Evolutionary conservation across 2,888 invertebrate species (phyloP), one percentile per base, ranked within the genome.

Genomic region (Callimorpha dominula): DNA sequence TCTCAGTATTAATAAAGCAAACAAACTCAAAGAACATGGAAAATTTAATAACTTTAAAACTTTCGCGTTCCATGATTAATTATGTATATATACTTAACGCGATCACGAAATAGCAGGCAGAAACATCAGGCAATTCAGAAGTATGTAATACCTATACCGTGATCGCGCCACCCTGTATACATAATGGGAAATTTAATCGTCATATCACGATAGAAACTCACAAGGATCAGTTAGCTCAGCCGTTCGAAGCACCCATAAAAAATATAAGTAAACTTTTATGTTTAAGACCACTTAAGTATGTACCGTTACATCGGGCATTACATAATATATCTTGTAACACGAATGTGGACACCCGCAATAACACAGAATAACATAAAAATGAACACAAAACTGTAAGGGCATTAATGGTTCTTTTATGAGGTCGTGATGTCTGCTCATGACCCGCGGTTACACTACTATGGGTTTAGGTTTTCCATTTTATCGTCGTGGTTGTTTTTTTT

Each of bases 401-500:
- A 71, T 85, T 85, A 76, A 85, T 75, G 76, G 67, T n/a, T 40
- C 65, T 79, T 85, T 86, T 82, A 85, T 75, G 78, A 78, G 68
- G 73, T 69, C 73, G 63, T 78, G 74, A 76, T 73, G 71, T 70
- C 46, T n/a, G 11, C 20, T 31, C 54, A 60, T 76, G 65, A 74
- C 65, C 71, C 60, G 12, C 54, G 46, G 50, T 71, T 60, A 72
- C 65, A 12, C 14, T 17, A 63, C 15, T 63, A 9, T 42, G 7
- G 7, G 17, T 17, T 63, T 63, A 42, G 7, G 17, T 65, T 63
- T 63, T 42, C 42, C 9, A 42, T 63, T 63, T 63, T 60, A 60
- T 31, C 60, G 60, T 31, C 12, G 12, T 12, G 20, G 9, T 46
- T 46, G 43, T 20, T 60, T 31, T 31, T 60, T 60, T 50, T 12